Evolutionary conservation across 2,888 invertebrate genomes (phyloP), one percentile per base, ranked within the genome.

Genomic region (Microdon myrmicae): DNA sequence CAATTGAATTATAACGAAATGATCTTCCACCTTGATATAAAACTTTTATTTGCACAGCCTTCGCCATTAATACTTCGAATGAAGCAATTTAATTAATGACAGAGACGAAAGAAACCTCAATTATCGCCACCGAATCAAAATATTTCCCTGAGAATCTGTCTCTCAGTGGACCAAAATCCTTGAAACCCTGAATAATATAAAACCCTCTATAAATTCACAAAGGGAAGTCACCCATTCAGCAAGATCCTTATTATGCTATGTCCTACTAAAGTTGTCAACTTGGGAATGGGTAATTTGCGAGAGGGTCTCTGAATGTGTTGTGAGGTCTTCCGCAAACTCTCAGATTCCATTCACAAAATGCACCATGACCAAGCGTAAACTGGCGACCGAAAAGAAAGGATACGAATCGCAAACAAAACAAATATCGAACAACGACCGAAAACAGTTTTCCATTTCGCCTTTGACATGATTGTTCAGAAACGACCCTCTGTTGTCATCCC

Each of bases 251-350:
- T 58, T 58, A 51, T 20, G 49, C 45, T 25, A 41, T 17, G 7
- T 43, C 31, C 29, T 10, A 10, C 28, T 41, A 16, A 53, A 59
- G 25, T 22, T 44, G 34, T 49, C 56, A 22, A 51, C 28, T 64
- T 64, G 64, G 58, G 58, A 64, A 58, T 58, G 13, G 23, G 47
- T 64, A 58, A 58, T 43, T 28, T 56, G 35, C 47, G 47, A 47
- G 47, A 64, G 51, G 45, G 25, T 35, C 29, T 43, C 41, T 16
- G 53, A 17, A 31, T 58, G 19, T 35, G 44, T 38, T 51, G 64
- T 64, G 64, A 64, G 64, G 64, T 64, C 64, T 53, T 64, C 64
- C 64, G 47, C 64, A 64, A 43, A 64, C 64, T 43, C 58, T 64
- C 47, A 43, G 58, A 14, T 45, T 58, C 37, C 39, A 25, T 54